phyloP scores from a whole-genome alignment of 2,888 invertebrate genomes.

The Emmelina monodactyla region DNA sequence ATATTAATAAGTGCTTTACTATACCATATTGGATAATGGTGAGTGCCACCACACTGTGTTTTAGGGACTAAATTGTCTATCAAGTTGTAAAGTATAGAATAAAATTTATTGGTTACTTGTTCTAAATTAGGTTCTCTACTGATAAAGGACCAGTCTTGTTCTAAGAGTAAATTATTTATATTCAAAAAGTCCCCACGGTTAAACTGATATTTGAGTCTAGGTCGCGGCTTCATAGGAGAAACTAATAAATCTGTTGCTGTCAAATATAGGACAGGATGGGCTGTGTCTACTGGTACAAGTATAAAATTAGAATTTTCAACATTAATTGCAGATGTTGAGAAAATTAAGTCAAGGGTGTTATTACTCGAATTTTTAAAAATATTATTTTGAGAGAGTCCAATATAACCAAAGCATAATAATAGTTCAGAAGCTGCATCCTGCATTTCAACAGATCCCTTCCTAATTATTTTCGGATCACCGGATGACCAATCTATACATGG shows the following conservation, averaged over 20 bases:
- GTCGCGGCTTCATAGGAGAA: not conserved
- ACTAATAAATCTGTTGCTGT: not conserved
- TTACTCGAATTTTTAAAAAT: too few relatives aligned
- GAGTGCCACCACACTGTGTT: not conserved
- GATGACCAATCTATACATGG: too few relatives aligned
- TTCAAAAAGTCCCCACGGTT: not conserved
- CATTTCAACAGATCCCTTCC: too few relatives aligned
- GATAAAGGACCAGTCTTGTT: conserved; percentile 1
- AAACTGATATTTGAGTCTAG: not conserved
- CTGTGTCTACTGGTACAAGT: not conserved
- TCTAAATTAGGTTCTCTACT: not conserved
- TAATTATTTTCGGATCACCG: too few relatives aligned
- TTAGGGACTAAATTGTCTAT: not conserved
- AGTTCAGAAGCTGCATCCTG: too few relatives aligned
- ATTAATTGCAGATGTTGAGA: too few relatives aligned
- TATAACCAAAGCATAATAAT: too few relatives aligned
- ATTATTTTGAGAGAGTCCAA: too few relatives aligned
- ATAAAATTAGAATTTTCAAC: too few relatives aligned
- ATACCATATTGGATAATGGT: not conserved
- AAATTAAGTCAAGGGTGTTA: too few relatives aligned
- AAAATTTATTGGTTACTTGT: not conserved
- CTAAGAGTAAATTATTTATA: not conserved
- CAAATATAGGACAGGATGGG: not conserved
- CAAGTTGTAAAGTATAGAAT: not conserved
- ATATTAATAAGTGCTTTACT: not conserved